Evolutionary conservation across 2,797 vertebrate species (phyloP).

Genomic region (Diplodus sargus): DNA sequence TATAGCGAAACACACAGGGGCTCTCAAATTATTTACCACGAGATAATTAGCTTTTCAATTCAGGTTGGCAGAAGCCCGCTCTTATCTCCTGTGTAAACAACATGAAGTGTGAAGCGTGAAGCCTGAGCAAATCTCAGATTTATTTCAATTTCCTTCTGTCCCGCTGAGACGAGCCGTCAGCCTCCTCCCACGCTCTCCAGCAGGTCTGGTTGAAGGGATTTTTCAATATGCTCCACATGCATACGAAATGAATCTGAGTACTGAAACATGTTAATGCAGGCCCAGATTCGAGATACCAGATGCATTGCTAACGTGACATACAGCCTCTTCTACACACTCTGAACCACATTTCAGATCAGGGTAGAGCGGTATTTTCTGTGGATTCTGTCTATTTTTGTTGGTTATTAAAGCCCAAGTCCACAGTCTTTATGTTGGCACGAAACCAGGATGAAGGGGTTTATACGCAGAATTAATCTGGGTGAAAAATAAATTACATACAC

Average conservation of each 20-base stretch:
- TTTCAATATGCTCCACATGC: constrained; percentile 39
- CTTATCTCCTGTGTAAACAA: constrained; percentile 53
- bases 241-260: constrained; percentile 42
- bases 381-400: not conserved
- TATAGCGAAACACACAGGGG: not conserved
- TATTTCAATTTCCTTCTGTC: constrained; percentile 54
- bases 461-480: not conserved
- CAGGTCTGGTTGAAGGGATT: constrained; percentile 14
- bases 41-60: constrained; percentile 29
- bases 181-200: constrained; percentile 25
- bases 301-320: not conserved
- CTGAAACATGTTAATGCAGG: constrained; percentile 26
- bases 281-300: constrained; percentile 9
- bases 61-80: constrained; percentile 1
- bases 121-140: constrained; percentile 48
- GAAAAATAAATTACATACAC: no score
- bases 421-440: not conserved
- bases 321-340: constrained; percentile 2
- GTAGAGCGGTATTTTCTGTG: not conserved
- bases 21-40: constrained; percentile 31
- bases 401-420: not conserved
- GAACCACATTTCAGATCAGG: constrained; percentile 12
- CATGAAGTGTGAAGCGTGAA: constrained; percentile 44
- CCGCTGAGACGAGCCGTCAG: constrained; percentile 24
- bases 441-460: not conserved